A percentile compares a stretch with the other conserved stretches of the same genome.
Conservation (phyloP, 92 coral and sea anemone species). For the Epizoanthus rinbou region DNA sequence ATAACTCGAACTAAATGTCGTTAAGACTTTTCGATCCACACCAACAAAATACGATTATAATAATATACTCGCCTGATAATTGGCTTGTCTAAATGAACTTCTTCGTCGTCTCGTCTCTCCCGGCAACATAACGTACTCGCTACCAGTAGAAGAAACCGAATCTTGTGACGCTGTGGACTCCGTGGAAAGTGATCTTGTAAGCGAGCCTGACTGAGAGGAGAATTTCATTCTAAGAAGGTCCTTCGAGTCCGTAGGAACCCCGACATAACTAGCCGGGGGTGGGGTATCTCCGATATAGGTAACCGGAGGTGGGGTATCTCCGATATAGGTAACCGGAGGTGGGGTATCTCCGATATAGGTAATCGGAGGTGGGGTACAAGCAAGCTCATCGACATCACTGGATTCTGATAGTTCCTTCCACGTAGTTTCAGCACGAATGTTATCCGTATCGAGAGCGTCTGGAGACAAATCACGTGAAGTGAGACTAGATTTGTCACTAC, state of each 20-base stretch:
- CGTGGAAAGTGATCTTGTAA: constrained; percentile 30
- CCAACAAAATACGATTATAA: not conserved
- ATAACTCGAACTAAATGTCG: too few species aligned
- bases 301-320: not conserved
- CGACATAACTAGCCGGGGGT: constrained; percentile 52
- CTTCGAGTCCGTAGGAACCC: constrained; percentile 57
- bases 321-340: constrained; percentile 26
- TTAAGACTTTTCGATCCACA: too few species aligned
- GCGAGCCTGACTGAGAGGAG: not conserved
- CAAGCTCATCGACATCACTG: not conserved
- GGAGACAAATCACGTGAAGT: not conserved
- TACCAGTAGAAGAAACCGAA: constrained; percentile 39
- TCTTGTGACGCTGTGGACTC: constrained; percentile 52
- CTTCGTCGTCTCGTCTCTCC: constrained; percentile 58
- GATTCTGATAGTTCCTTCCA: not conserved
- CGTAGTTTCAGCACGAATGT: not conserved
- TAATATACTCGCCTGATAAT: constrained; percentile 47
- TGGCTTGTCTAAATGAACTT: constrained; percentile 60
- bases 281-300: not conserved
- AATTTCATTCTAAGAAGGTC: constrained; percentile 11
- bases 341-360: not conserved
- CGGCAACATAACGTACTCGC: constrained; percentile 67
- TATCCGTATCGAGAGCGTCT: not conserved
- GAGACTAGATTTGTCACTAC: not conserved
- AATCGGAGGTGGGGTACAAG: constrained; percentile 29